Percentiles rank a stretch among this genome's conserved stretches.
These are phyloP conservation scores for Augochlora pura DNA, from an alignment of 1,140 invertebrate genomes.

Conservation along the genomic window DNA sequence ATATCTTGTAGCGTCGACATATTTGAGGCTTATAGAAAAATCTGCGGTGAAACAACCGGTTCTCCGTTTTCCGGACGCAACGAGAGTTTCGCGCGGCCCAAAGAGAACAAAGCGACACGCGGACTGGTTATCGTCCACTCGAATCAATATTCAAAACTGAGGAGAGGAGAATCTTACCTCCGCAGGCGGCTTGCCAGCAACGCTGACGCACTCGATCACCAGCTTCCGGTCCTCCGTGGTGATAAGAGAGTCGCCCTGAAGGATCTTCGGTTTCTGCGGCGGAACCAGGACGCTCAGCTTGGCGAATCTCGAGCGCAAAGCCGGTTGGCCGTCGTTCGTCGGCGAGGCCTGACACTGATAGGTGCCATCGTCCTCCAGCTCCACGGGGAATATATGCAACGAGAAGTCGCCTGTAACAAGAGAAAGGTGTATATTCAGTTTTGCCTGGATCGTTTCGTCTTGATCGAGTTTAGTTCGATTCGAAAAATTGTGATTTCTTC, in stretches of 20 bases:
- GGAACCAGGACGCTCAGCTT: slow-evolving; percentile 92
- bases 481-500: not conserved
- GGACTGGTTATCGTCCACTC: not conserved
- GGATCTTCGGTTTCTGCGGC: slow-evolving; percentile 92
- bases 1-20: not conserved
- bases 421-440: not conserved
- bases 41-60: too few species aligned
- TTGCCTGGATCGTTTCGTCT: not conserved
- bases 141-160: slow-evolving; percentile 33
- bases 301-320: slow-evolving; percentile 91
- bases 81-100: not conserved
- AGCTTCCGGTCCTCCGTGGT: slow-evolving; percentile 94
- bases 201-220: slow-evolving; percentile 93
- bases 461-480: not conserved
- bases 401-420: slow-evolving; percentile 90
- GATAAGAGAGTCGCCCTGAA: slow-evolving; percentile 89
- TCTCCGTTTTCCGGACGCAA: not conserved
- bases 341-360: slow-evolving; percentile 94
- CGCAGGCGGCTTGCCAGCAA: slow-evolving; percentile 94
- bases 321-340: slow-evolving; percentile 86
- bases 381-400: slow-evolving; percentile 92
- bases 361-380: slow-evolving; percentile 93
- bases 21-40: not conserved
- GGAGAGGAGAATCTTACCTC: slow-evolving; percentile 83
- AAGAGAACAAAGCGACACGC: not conserved